Base-by-base conservation (phyloP, 2,113 vertebrate species). In the Lophius piscatorius region DNA sequence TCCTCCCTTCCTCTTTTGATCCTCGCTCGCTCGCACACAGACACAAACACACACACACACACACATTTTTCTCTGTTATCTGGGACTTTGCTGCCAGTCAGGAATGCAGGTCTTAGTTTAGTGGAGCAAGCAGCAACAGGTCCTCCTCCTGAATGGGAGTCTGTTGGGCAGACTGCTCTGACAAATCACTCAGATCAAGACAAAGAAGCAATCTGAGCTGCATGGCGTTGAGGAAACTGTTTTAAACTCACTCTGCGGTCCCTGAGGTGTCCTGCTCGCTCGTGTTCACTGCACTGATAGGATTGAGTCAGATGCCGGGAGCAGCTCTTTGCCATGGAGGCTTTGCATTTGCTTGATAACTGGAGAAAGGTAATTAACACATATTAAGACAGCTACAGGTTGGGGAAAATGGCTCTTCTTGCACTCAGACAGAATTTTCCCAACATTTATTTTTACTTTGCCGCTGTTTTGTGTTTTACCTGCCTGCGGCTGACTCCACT, bases 51-150 rank as follows among this genome's bases (percentile, higher is more conserved):
- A 17, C 40, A 34, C 57, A 31, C 46, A n/a, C 57, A 36, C 56
- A 47, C 73, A 29, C n/a, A n/a, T n/a, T n/a, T n/a, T n/a, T n/a
- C 28, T 55, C 69, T 80, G 80, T 78, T 83, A 74, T 86, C 69
- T 75, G 56, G 35, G 58, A 48, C 56, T 79, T 65, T 70, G 73
- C 77, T 84, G 63, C 71, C 74, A 80, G 70, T 65, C 75, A 87
- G 88, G 90, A 91, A 91, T 91, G 89, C 26, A 78, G 61, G 63
- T 77, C 79, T 80, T 44, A 63, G 65, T 60, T 80, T 64, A 62
- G 58, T 42, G 48, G 67, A 84, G 87, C 91, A 88, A 82, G 90
- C 87, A 85, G 83, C 75, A 82, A 85, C 91, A 90, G 84, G 91
- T 91, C 83, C 23, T 24, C 36, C 58, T 62, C 50, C 59, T 76